Base-by-base conservation (phyloP, 2,888 invertebrate genomes). In the Hyalella azteca region DNA sequence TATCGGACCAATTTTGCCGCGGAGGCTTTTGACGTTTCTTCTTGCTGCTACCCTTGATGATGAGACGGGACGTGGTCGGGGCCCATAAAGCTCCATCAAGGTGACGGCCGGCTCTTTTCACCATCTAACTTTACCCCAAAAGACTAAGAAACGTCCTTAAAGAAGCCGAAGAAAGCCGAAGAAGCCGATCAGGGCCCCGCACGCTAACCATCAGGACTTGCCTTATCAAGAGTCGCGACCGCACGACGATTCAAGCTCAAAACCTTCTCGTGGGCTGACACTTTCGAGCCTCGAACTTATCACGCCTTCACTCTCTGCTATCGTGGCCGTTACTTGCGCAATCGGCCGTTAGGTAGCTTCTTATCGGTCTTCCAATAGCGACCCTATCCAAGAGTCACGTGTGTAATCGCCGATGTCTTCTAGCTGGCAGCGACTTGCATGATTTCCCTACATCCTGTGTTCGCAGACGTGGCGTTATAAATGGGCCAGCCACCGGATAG, bases 291-390 rank as follows among this genome's bases (percentile, higher is more conserved):
- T 19, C n/a, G 36, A 36, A 66, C 66, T 66, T 66, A 66, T 66
- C 66, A 66, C 66, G 66, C 66, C 66, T 66, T 66, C 66, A 66
- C 66, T 66, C 66, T 66, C 26, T 66, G 66, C 66, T 66, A 66
- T 66, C 66, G 66, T 66, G 32, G 66, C 66, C 66, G 66, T 66
- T 66, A 66, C 66, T 66, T 66, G 36, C 29, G 66, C 36, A 36
- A 66, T 66, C 66, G 66, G 66, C 36, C 66, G 66, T 66, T 66
- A 36, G 66, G 66, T 39, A 66, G 66, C 66, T 66, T 66, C 66
- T 66, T 66, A 66, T 66, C 66, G 66, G 36, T 66, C 66, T 66
- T 66, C 66, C 66, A 66, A 66, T 66, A 66, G 66, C 66, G 22
- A 29, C 9, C 36, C 66, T 36, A 66, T 66, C 66, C 36, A 66